Evolutionary conservation across 2,113 vertebrate species (phyloP).

Genomic region (Acanthisitta chloris): DNA sequence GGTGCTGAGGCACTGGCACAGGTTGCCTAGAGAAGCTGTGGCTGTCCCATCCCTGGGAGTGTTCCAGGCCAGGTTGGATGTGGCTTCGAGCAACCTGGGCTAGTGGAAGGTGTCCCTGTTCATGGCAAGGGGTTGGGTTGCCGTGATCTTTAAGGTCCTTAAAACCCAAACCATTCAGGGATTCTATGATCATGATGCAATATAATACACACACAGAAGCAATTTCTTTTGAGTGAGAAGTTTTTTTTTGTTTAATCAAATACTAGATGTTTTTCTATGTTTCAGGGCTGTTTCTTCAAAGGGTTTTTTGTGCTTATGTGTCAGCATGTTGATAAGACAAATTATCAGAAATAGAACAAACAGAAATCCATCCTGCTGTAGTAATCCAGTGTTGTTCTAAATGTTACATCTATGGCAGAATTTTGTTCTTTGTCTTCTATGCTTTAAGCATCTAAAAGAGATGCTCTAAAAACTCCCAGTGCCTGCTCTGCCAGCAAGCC

Average conservation of each 20-base stretch:
- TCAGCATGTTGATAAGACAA: background rate
- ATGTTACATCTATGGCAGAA: background rate
- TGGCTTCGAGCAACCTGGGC: background rate
- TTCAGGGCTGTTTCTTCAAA: background rate
- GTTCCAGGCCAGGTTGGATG: background rate
- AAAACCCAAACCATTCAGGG: background rate
- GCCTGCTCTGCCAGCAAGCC: background rate
- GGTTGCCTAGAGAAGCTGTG: background rate
- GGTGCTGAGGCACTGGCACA: background rate
- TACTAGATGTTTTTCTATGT: fast-evolving
- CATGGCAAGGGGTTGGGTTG: background rate
- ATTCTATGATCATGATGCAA: fast-evolving
- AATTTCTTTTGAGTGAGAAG: background rate
- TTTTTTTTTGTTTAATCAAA: background rate
- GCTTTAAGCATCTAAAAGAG: background rate
- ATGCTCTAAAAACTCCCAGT: too few species aligned
- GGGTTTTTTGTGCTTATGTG: too few species aligned
- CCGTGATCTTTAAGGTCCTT: background rate
- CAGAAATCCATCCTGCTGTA: background rate
- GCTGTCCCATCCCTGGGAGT: background rate
- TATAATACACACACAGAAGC: background rate
- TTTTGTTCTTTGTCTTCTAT: background rate
- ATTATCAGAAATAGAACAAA: background rate
- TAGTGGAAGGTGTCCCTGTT: background rate
- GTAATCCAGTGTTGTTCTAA: fast-evolving